Conservation (phyloP, 2,797 vertebrate genomes). For the Decapterus maruadsi region DNA sequence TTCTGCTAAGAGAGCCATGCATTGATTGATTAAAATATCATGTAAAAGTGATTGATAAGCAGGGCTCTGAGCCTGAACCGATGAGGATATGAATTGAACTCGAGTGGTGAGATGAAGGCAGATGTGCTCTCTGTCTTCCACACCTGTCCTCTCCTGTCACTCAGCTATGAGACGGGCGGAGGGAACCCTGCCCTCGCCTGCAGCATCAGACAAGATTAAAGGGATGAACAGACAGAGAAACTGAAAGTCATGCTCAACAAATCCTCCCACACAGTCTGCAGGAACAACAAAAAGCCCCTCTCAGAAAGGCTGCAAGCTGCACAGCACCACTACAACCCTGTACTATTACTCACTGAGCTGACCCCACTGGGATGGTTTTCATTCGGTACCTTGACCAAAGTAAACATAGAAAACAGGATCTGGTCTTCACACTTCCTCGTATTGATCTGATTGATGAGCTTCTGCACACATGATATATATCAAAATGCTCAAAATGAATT, state of each 20-base stretch:
- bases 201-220: slow-evolving; percentile 79
- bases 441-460: neutral
- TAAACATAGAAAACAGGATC: neutral
- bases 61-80: neutral
- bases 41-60: neutral
- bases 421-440: neutral
- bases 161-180: slow-evolving; percentile 53
- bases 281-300: slow-evolving; percentile 71
- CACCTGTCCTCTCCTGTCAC: slow-evolving; percentile 72
- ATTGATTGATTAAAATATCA: neutral
- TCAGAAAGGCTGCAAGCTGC: slow-evolving; percentile 40
- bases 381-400: slow-evolving; percentile 12
- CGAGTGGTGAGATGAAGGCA: slow-evolving; percentile 53
- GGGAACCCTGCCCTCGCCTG: slow-evolving; percentile 72
- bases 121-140: slow-evolving; percentile 59
- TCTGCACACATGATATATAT: slow-evolving; percentile 14
- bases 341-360: neutral
- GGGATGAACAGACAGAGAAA: slow-evolving; percentile 66
- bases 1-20: neutral
- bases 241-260: slow-evolving; percentile 57
- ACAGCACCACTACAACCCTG: slow-evolving; percentile 8
- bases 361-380: neutral
- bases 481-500: slow-evolving; percentile 2
- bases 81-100: slow-evolving; percentile 25
- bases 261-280: slow-evolving; percentile 79